phyloP scores from a whole-genome alignment of 2,888 invertebrate species.

The Pyrrhia umbra region DNA sequence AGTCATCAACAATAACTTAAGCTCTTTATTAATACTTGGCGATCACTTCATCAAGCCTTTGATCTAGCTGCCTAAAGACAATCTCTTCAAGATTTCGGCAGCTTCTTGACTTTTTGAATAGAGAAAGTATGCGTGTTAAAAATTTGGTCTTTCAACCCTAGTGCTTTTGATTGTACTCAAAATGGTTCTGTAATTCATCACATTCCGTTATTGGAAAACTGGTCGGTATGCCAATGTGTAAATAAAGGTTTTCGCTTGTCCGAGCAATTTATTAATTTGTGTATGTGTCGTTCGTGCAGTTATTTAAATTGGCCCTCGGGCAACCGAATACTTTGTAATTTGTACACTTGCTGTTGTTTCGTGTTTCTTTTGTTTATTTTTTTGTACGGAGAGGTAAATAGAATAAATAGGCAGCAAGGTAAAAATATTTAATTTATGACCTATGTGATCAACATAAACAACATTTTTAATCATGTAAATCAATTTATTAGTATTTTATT shows the following conservation, averaged over 20 bases:
- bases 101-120: neutral
- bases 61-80: neutral
- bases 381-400: neutral
- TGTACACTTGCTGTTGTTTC: conserved; percentile 6
- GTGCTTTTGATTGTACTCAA: conserved; percentile 15
- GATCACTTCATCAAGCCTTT: neutral
- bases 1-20: neutral
- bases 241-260: conserved; percentile 18
- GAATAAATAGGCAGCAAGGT: neutral
- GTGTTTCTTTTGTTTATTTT: neutral
- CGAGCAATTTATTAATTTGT: conserved; percentile 30
- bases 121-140: neutral
- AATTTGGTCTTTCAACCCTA: conserved; percentile 7
- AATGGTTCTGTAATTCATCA: conserved; percentile 33
- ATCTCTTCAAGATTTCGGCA: neutral
- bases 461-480: neutral
- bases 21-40: neutral
- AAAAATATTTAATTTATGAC: neutral
- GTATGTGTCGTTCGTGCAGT: conserved; percentile 18
- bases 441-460: neutral
- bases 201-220: conserved; percentile 1
- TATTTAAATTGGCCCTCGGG: conserved; percentile 33
- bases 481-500: neutral
- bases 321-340: conserved; percentile 20
- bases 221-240: conserved; percentile 4